Evolutionary conservation across 1,140 invertebrate species (phyloP).

Genomic region (Nephotettix cincticeps): DNA sequence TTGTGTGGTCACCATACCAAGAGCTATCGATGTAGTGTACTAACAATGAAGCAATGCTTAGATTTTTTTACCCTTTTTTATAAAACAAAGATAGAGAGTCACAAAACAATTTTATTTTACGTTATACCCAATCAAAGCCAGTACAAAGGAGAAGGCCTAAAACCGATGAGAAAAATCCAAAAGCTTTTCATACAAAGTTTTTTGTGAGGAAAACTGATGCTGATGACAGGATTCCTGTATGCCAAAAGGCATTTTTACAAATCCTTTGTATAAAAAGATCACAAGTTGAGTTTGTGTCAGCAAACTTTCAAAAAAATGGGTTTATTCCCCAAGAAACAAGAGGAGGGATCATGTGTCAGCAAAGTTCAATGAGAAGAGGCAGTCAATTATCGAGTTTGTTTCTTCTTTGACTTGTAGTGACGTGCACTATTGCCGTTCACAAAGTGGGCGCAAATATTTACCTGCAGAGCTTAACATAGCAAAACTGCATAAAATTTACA

Average conservation of each 20-base stretch:
- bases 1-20: background rate
- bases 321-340: background rate
- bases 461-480: constrained; percentile 6
- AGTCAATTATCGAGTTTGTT: background rate
- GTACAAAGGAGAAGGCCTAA: background rate
- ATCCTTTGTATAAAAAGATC: constrained; percentile 1
- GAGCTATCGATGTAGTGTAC: background rate
- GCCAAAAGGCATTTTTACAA: background rate
- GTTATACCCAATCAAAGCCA: too few relatives aligned
- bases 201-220: background rate
- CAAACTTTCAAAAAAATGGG: background rate
- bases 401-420: background rate
- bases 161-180: background rate
- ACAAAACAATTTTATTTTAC: background rate
- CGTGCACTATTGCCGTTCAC: background rate
- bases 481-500: background rate
- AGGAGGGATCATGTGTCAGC: background rate
- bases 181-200: background rate
- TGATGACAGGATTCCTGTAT: background rate
- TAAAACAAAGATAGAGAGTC: background rate
- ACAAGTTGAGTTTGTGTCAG: background rate
- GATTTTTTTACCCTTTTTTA: background rate
- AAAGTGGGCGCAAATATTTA: constrained; percentile 1
- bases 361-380: background rate
- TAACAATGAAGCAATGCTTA: constrained; percentile 1